These are phyloP conservation scores for Noctilio leporinus DNA, from an alignment of 2,113 vertebrate species.

Conservation along the genomic window DNA sequence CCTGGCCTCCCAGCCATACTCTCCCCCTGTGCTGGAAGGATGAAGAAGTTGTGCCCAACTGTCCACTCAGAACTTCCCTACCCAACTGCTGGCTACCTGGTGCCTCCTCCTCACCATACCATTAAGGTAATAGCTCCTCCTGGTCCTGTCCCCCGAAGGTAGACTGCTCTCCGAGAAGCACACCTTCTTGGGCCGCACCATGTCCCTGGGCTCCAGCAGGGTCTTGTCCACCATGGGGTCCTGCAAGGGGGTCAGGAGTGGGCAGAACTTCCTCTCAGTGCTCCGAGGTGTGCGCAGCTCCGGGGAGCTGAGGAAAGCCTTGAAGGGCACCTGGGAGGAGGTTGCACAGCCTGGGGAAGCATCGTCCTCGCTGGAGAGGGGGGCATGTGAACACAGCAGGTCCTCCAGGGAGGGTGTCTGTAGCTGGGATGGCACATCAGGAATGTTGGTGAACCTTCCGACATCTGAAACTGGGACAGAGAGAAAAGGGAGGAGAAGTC, in stretches of 20 bases:
- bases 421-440: not conserved
- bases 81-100: not conserved
- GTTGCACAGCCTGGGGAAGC: constrained; percentile 25
- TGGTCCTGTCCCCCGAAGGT: constrained; percentile 55
- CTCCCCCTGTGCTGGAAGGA: not conserved
- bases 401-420: constrained; percentile 54
- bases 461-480: constrained; percentile 24
- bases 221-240: constrained; percentile 55
- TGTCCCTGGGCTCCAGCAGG: constrained; percentile 56
- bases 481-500: not conserved
- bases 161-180: constrained; percentile 62
- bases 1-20: not conserved
- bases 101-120: not conserved
- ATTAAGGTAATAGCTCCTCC: constrained; percentile 55
- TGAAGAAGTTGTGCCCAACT: not conserved
- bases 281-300: not conserved
- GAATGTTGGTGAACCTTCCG: constrained; percentile 6
- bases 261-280: constrained; percentile 44
- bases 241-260: constrained; percentile 46
- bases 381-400: constrained; percentile 52
- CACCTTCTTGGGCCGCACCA: constrained; percentile 59
- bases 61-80: not conserved
- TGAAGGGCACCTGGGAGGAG: constrained; percentile 46
- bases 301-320: constrained; percentile 30
- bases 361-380: constrained; percentile 15